These are phyloP conservation scores for Capricornis sumatraensis DNA, from an alignment of 2,113 vertebrate species.

Conservation along the genomic window DNA sequence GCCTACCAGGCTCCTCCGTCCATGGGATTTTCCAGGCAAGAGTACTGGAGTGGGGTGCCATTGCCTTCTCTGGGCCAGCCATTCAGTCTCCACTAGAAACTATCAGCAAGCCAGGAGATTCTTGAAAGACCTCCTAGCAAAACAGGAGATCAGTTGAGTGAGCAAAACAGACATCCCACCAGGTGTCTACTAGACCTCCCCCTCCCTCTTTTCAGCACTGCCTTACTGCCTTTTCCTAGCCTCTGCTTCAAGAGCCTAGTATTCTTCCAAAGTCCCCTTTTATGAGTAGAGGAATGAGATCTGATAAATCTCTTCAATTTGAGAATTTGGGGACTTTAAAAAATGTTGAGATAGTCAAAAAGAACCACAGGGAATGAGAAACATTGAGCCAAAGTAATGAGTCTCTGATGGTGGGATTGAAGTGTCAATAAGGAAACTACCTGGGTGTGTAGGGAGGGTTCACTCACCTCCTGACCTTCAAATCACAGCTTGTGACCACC, in stretches of 20 bases:
- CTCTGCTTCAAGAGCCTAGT: neutral
- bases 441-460: neutral
- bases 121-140: neutral
- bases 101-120: neutral
- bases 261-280: neutral
- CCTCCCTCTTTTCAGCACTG: neutral
- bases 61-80: neutral
- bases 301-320: neutral
- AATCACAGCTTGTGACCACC: neutral
- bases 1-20: neutral
- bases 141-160: neutral
- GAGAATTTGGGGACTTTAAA: constrained; percentile 2
- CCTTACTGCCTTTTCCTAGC: neutral
- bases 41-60: neutral
- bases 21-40: neutral
- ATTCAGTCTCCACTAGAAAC: neutral
- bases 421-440: neutral
- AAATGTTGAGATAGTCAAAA: neutral
- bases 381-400: neutral
- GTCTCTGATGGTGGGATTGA: neutral
- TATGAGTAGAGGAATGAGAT: neutral
- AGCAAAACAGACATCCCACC: neutral
- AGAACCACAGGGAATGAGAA: neutral
- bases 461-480: neutral
- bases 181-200: neutral